Percentiles rank a stretch among this genome's conserved stretches.
Conservation (phyloP, 2,888 invertebrate genomes). For the Parelbella ahira region DNA sequence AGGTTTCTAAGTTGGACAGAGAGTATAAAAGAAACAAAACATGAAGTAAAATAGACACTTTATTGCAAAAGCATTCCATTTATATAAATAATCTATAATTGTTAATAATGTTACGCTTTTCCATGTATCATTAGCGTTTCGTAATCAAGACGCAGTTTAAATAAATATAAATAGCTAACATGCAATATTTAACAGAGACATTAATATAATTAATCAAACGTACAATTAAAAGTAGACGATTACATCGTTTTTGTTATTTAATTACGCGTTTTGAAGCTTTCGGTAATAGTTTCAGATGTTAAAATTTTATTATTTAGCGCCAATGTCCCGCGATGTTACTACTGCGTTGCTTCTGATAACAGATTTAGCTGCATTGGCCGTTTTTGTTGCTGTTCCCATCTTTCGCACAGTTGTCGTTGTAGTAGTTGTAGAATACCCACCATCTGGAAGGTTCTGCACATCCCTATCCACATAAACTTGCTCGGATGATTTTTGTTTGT, state of each 20-base stretch:
- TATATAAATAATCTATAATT: slow-evolving; percentile 4
- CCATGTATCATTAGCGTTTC: slow-evolving; percentile 2
- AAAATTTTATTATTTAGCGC: slow-evolving; percentile 64
- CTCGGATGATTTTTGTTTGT: slow-evolving; percentile 52
- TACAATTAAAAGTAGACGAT: slow-evolving; percentile 3
- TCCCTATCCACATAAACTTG: slow-evolving; percentile 62
- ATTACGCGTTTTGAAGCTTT: too few relatives aligned
- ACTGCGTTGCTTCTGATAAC: slow-evolving; percentile 62
- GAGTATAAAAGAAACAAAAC: too few relatives aligned
- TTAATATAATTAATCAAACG: slow-evolving; percentile 9
- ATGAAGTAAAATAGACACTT: slow-evolving; percentile 17
- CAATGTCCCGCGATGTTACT: slow-evolving; percentile 65
- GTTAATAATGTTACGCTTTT: slow-evolving; percentile 17
- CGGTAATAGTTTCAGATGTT: too few relatives aligned
- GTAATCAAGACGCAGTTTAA: slow-evolving; percentile 6
- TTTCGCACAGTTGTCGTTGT: slow-evolving; percentile 66
- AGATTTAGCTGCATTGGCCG: slow-evolving; percentile 55
- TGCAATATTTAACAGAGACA: slow-evolving; percentile 11
- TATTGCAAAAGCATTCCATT: slow-evolving; percentile 12
- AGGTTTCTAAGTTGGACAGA: too few relatives aligned
- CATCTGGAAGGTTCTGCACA: slow-evolving; percentile 62
- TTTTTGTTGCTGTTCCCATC: slow-evolving; percentile 61
- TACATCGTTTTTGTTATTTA: slow-evolving; percentile 8
- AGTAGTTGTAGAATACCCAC: slow-evolving; percentile 63
- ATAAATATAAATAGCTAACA: slow-evolving; percentile 22